A percentile compares a stretch with the other conserved stretches of the same genome.
Conservation (phyloP, 2,797 vertebrate genomes). For the Phrynocephalus vlangalii region DNA sequence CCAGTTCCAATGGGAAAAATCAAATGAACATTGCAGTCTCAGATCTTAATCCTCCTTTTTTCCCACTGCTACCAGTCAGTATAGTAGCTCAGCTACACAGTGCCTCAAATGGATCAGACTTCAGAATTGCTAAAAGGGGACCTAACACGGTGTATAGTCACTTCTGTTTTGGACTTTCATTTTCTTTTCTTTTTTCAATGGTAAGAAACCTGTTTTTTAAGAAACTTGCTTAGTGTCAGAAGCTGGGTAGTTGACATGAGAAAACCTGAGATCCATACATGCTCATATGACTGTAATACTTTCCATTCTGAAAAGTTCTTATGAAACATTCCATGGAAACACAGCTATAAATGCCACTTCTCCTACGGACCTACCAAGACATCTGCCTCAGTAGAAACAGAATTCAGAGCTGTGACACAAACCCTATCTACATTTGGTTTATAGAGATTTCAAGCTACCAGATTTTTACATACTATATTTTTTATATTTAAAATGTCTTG, state of each 20-base stretch:
- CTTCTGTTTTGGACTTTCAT: not conserved
- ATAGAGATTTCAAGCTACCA: not conserved
- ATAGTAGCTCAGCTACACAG: not conserved
- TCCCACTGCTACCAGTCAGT: not conserved
- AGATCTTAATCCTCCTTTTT: not conserved
- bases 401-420: slow-evolving; percentile 18
- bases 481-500: not conserved
- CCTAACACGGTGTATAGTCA: not conserved
- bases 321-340: slow-evolving; percentile 2
- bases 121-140: not conserved
- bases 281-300: not conserved
- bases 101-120: not conserved
- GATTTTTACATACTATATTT: slow-evolving; percentile 8
- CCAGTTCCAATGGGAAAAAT: not conserved
- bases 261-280: not conserved
- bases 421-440: slow-evolving; percentile 3
- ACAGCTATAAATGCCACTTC: not conserved
- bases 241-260: not conserved
- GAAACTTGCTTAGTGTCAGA: not conserved
- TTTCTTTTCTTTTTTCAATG: not conserved
- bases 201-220: not conserved
- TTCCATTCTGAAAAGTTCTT: not conserved
- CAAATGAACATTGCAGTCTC: not conserved
- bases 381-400: not conserved
- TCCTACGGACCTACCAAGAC: not conserved